These are phyloP conservation scores for Ditylenchus weischeri DNA, from an alignment of 2,888 invertebrate species.

Conservation along the genomic window DNA sequence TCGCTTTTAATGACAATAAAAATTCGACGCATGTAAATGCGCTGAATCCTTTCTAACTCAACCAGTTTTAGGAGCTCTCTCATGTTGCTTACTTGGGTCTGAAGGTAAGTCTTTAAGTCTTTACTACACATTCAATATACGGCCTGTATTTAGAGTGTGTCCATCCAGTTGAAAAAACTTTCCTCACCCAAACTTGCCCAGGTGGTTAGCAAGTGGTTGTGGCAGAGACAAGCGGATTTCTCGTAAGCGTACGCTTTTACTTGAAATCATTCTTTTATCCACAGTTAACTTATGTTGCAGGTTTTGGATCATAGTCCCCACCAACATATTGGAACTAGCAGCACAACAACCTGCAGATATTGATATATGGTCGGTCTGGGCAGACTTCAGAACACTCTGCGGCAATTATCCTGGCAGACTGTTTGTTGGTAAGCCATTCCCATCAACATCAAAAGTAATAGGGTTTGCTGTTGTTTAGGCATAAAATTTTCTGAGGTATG, in stretches of 20 bases:
- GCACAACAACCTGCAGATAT: not conserved
- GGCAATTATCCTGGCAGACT: constrained; percentile 58
- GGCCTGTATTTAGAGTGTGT: constrained; percentile 71
- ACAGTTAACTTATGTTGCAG: constrained; percentile 28
- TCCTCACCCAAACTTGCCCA: constrained; percentile 63
- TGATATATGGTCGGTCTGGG: constrained; percentile 41
- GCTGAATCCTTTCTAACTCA: no score
- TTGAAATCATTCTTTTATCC: not conserved
- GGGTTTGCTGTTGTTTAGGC: not conserved
- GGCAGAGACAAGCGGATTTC: constrained; percentile 33
- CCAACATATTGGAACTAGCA: constrained; percentile 8
- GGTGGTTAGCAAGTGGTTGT: constrained; percentile 61
- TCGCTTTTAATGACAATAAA: no score
- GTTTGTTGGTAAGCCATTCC: not conserved
- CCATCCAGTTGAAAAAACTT: constrained; percentile 64
- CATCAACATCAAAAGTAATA: no score
- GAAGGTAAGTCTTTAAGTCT: no score
- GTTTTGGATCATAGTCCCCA: constrained; percentile 37
- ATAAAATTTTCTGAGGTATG: constrained; percentile 19
- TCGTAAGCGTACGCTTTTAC: constrained; percentile 10
- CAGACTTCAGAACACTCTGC: constrained; percentile 50
- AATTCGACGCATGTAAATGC: no score
- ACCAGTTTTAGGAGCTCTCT: no score
- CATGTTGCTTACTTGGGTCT: no score
- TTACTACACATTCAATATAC: constrained; percentile 68